Evolutionary conservation across 1,140 invertebrate species (phyloP).

Genomic region (Ostrea edulis): DNA sequence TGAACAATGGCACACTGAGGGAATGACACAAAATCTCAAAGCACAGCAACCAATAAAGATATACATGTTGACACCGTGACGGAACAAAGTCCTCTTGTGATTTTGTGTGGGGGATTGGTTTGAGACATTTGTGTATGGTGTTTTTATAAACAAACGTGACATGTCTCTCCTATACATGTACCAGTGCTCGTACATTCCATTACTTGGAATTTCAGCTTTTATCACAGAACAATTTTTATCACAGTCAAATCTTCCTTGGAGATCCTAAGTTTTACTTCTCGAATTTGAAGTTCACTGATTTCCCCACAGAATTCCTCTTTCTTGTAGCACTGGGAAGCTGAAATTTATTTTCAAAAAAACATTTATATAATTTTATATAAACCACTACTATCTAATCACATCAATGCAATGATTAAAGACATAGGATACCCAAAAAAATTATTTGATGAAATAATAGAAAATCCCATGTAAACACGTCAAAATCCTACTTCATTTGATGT

Average conservation of each 20-base stretch:
- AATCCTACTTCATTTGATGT: too few species aligned
- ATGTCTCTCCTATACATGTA: background rate
- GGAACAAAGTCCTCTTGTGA: background rate
- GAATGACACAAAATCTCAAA: background rate
- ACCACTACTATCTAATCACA: too few species aligned
- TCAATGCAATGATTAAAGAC: too few species aligned
- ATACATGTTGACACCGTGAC: background rate
- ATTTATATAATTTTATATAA: background rate
- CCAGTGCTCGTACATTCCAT: background rate
- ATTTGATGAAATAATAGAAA: too few species aligned
- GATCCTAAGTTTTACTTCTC: background rate
- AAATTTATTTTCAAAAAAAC: background rate
- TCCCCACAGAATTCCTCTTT: background rate
- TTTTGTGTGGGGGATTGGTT: background rate
- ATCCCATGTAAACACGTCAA: too few species aligned
- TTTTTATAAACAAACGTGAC: background rate
- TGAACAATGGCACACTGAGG: background rate
- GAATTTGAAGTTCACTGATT: background rate
- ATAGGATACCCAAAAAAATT: too few species aligned
- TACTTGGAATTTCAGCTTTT: slow-evolving; percentile 13
- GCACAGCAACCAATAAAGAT: slow-evolving; percentile 1
- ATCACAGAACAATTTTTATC: slow-evolving; percentile 27
- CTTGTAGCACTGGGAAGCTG: background rate
- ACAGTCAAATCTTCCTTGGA: background rate
- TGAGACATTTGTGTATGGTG: background rate